Conservation (phyloP, 2,797 vertebrate genomes). For the Crenuchus spilurus region DNA sequence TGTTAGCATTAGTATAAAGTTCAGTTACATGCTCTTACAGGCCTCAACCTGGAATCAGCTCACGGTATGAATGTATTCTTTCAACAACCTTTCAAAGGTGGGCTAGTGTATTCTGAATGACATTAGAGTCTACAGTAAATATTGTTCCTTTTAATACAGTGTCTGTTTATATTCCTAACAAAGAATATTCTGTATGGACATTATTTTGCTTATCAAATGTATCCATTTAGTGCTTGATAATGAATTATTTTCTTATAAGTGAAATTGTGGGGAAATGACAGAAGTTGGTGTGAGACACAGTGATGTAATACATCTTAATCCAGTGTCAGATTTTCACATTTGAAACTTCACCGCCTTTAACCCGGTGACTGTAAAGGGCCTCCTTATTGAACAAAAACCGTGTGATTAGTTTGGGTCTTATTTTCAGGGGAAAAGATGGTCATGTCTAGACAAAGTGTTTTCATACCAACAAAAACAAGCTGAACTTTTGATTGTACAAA, state of each 20-base stretch:
- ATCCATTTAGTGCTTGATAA: too few species aligned
- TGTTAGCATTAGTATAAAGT: not conserved
- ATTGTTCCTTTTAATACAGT: not conserved
- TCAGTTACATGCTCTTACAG: not conserved
- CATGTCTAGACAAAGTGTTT: conserved; percentile 48
- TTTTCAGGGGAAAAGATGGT: conserved; percentile 27
- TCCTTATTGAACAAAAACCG: conserved; percentile 13
- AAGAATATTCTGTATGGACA: not conserved
- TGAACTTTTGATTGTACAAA: conserved; percentile 45
- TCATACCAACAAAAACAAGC: conserved; percentile 38
- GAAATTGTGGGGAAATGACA: not conserved
- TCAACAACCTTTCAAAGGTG: not conserved
- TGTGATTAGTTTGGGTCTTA: conserved; percentile 26
- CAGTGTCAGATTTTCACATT: too few species aligned
- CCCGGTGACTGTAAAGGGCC: too few species aligned
- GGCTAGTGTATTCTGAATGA: not conserved
- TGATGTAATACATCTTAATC: too few species aligned
- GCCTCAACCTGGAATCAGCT: not conserved
- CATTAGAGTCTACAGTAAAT: not conserved
- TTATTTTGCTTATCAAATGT: too few species aligned
- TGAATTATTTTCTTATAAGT: not conserved
- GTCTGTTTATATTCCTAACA: not conserved
- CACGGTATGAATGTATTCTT: not conserved
- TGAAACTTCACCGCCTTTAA: too few species aligned
- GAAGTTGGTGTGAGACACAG: too few species aligned